A percentile compares a stretch with the other conserved stretches of the same genome.
Conservation (phyloP, 2,888 invertebrate genomes). For the Sinopyrophorus schimmeli region DNA sequence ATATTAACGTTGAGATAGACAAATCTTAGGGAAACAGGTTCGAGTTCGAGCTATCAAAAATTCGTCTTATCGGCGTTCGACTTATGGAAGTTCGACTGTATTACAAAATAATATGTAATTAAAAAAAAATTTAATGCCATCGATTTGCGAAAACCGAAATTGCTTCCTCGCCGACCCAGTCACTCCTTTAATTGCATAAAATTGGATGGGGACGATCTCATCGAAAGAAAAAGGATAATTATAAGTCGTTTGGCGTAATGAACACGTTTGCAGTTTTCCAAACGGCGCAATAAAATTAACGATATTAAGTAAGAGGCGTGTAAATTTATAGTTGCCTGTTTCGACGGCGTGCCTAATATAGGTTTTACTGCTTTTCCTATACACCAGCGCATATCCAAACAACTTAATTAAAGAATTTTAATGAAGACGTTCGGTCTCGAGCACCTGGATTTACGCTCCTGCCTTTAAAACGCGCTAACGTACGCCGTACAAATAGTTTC, state of each 20-base stretch:
- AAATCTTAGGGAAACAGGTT: too few relatives aligned
- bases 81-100: too few relatives aligned
- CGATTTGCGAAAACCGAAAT: too few relatives aligned
- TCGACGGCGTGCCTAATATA: neutral
- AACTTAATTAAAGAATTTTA: constrained; percentile 12
- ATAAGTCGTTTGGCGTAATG: constrained; percentile 10
- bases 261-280: constrained; percentile 10
- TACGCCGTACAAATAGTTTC: constrained; percentile 24
- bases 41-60: too few relatives aligned
- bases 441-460: constrained; percentile 11
- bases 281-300: constrained; percentile 12
- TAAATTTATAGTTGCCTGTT: constrained; percentile 9
- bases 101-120: too few relatives aligned
- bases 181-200: too few relatives aligned
- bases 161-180: too few relatives aligned
- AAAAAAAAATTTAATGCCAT: too few relatives aligned
- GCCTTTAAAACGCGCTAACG: neutral
- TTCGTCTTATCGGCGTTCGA: too few relatives aligned
- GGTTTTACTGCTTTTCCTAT: constrained; percentile 2
- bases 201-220: too few relatives aligned
- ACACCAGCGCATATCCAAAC: neutral
- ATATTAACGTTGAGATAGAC: too few relatives aligned
- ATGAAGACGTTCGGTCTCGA: constrained; percentile 1
- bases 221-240: too few relatives aligned
- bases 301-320: constrained; percentile 9